Conservation (phyloP, 1,140 invertebrate genomes). For the Aradophagus sp. region DNA sequence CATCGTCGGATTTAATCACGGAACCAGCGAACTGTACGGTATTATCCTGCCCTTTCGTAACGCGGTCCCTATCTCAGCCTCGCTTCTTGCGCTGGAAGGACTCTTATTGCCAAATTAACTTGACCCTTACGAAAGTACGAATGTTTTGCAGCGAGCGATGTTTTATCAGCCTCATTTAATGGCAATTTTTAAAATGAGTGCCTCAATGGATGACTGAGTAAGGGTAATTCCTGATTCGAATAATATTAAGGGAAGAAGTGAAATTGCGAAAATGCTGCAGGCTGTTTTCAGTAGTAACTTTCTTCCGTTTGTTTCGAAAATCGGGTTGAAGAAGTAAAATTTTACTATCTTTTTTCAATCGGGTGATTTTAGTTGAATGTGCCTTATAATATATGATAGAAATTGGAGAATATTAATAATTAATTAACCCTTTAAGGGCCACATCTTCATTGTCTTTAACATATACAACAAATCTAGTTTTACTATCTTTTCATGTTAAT, state of each 20-base stretch:
- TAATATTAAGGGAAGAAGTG: slow-evolving; percentile 1
- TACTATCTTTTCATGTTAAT: background rate
- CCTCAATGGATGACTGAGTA: slow-evolving; percentile 6
- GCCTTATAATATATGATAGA: too few relatives aligned
- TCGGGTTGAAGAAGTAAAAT: too few relatives aligned
- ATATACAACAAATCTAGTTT: too few relatives aligned
- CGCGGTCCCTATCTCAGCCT: slow-evolving; percentile 7
- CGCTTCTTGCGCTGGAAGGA: slow-evolving; percentile 40
- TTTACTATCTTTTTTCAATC: too few relatives aligned
- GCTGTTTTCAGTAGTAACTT: too few relatives aligned
- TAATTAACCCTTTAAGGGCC: too few relatives aligned
- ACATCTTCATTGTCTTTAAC: too few relatives aligned
- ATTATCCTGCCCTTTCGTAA: slow-evolving; percentile 58
- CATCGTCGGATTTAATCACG: slow-evolving; percentile 74
- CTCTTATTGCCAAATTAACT: slow-evolving; percentile 68
- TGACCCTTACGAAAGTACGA: slow-evolving; percentile 52
- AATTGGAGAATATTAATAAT: too few relatives aligned
- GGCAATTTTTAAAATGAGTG: slow-evolving; percentile 35
- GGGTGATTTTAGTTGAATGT: too few relatives aligned
- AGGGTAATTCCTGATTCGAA: slow-evolving; percentile 12
- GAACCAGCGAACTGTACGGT: slow-evolving; percentile 68
- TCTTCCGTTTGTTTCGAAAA: too few relatives aligned
- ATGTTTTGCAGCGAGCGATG: slow-evolving; percentile 37
- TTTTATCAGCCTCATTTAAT: slow-evolving; percentile 43
- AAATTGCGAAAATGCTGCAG: slow-evolving; percentile 19